phyloP scores from a whole-genome alignment of 2,888 invertebrate species.

The Mamestra brassicae region DNA sequence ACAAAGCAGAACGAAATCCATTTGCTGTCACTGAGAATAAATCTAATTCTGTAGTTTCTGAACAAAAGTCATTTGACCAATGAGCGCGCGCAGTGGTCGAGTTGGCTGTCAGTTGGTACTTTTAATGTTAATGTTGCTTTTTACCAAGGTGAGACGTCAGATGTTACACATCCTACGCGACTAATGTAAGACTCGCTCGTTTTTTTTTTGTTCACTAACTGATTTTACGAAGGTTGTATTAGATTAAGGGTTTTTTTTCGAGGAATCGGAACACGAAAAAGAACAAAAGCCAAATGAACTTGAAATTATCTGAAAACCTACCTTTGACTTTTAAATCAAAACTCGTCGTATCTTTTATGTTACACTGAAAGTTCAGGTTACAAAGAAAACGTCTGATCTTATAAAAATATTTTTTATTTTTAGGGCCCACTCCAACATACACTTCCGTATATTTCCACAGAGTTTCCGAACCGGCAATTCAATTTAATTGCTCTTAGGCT shows the following conservation, averaged over 20 bases:
- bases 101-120: too few relatives aligned
- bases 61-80: too few relatives aligned
- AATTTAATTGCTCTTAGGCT: conserved; percentile 37
- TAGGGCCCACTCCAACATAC: background rate
- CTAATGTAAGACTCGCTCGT: background rate
- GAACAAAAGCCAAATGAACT: background rate
- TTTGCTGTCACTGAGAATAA: too few relatives aligned
- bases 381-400: background rate
- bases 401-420: background rate
- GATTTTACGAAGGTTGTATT: background rate
- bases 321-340: background rate
- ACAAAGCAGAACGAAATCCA: too few relatives aligned
- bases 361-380: background rate
- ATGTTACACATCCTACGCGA: too few relatives aligned
- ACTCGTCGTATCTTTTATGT: too few relatives aligned
- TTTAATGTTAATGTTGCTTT: too few relatives aligned
- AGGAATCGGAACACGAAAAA: background rate
- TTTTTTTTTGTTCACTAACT: too few relatives aligned
- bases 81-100: too few relatives aligned
- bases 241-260: background rate
- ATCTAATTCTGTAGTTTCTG: too few relatives aligned
- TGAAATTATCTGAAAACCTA: background rate
- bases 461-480: conserved; percentile 32
- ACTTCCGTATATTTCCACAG: conserved; percentile 19
- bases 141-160: too few relatives aligned